Percentiles rank a stretch among this genome's conserved stretches.
phyloP scores from a whole-genome alignment of 2,888 invertebrate genomes.

The Drosophila greeni region DNA sequence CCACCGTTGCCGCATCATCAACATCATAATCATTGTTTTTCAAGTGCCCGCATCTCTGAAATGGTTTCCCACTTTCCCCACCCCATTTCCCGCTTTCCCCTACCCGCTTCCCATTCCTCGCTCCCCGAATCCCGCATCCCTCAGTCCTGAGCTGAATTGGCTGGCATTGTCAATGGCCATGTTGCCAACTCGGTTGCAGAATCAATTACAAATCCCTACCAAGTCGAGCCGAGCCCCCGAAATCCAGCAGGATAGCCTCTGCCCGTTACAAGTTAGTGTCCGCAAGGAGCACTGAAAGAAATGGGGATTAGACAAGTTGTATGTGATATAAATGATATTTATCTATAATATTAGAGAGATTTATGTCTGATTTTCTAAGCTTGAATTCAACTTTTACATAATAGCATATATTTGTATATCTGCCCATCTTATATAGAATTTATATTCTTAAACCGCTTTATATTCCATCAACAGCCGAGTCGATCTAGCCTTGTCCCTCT shows the following conservation, averaged over 20 bases:
- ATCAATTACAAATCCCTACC: slow-evolving; percentile 23
- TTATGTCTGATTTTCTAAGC: background rate
- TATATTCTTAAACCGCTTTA: too few species aligned
- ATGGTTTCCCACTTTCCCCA: slow-evolving; percentile 3
- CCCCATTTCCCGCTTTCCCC: too few species aligned
- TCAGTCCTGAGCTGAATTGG: slow-evolving; percentile 2
- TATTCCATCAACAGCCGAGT: too few species aligned
- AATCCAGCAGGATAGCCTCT: slow-evolving; percentile 4
- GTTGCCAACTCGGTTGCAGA: slow-evolving; percentile 18
- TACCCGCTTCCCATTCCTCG: background rate
- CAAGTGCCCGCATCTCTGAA: slow-evolving; percentile 31
- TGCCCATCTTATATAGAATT: too few species aligned
- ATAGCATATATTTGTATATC: too few species aligned
- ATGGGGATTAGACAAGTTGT: too few species aligned
- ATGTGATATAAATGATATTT: too few species aligned
- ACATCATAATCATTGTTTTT: slow-evolving; percentile 25
- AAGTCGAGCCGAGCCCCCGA: background rate
- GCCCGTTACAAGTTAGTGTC: slow-evolving; percentile 4
- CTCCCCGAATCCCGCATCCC: background rate
- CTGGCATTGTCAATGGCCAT: slow-evolving; percentile 20
- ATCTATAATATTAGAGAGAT: too few species aligned
- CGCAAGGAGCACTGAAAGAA: slow-evolving; percentile 6
- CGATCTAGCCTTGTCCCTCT: too few species aligned
- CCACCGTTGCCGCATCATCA: slow-evolving; percentile 17
- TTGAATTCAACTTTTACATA: too few species aligned